These are phyloP conservation scores for Oreonectes daqikongensis DNA, from an alignment of 2,797 vertebrate genomes.

Conservation along the genomic window DNA sequence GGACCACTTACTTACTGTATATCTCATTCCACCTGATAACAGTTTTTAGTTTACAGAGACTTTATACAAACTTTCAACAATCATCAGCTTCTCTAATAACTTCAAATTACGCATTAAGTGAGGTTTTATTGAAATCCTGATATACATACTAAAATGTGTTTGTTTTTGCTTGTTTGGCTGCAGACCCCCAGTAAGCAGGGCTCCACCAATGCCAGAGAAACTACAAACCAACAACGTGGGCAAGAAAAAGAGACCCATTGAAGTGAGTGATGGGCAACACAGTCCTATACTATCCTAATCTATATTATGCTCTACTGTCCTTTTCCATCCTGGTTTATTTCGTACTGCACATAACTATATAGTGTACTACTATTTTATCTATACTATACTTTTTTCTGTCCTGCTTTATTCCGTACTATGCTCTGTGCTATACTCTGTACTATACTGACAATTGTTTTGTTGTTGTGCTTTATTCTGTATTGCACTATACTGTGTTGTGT, in stretches of 20 bases:
- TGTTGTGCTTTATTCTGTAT: background rate
- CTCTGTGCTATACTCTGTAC: background rate
- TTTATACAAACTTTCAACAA: background rate
- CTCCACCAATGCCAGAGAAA: slow-evolving; percentile 94
- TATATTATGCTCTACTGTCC: background rate
- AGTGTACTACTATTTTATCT: too few species aligned
- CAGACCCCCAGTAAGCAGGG: slow-evolving; percentile 98
- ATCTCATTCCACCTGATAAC: background rate
- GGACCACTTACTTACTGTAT: background rate
- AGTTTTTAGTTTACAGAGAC: background rate
- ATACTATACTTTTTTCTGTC: background rate
- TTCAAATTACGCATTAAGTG: background rate
- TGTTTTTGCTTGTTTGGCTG: slow-evolving; percentile 42
- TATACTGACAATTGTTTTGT: too few species aligned
- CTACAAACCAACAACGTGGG: slow-evolving; percentile 98
- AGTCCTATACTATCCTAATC: background rate
- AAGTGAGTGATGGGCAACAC: slow-evolving; percentile 72
- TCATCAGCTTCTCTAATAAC: background rate
- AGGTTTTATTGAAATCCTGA: background rate
- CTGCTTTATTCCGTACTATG: too few species aligned
- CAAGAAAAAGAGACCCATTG: slow-evolving; percentile 97
- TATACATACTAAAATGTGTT: background rate
- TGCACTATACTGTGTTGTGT: background rate
- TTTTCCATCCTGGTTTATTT: background rate
- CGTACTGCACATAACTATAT: background rate